A percentile compares a stretch with the other conserved stretches of the same genome.
Conservation (phyloP, 2,113 vertebrate species). For the Mastomys natalensis region DNA sequence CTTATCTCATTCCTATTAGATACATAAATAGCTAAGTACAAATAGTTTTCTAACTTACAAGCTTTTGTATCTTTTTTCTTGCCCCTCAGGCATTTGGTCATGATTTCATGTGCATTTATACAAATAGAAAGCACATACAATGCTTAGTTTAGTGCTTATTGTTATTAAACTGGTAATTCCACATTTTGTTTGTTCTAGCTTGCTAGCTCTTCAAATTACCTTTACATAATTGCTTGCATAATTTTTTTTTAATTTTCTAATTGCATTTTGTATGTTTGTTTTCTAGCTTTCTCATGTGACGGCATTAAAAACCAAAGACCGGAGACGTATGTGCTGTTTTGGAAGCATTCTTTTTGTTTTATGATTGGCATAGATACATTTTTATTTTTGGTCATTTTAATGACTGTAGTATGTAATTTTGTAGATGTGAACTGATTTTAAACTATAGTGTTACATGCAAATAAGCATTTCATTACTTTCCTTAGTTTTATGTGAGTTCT, state of each 20-base stretch:
- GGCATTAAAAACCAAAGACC: slow-evolving; percentile 91
- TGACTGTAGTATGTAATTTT: slow-evolving; percentile 21
- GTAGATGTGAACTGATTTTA: not conserved
- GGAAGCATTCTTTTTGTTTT: slow-evolving; percentile 43
- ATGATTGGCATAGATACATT: slow-evolving; percentile 12
- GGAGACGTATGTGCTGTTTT: slow-evolving; percentile 90
- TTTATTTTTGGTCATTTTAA: slow-evolving; percentile 11
- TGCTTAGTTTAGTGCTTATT: not conserved
- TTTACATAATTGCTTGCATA: slow-evolving; percentile 25
- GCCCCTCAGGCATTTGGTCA: not conserved
- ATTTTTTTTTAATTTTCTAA: slow-evolving; percentile 51
- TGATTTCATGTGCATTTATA: not conserved
- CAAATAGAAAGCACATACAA: not conserved
- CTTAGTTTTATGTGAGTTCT: slow-evolving; percentile 8
- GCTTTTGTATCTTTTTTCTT: slow-evolving; percentile 36
- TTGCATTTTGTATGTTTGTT: slow-evolving; percentile 59
- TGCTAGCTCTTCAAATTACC: slow-evolving; percentile 34
- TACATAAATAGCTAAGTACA: slow-evolving; percentile 19
- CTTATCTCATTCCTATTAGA: not conserved
- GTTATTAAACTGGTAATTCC: slow-evolving; percentile 27
- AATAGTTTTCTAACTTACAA: slow-evolving; percentile 21
- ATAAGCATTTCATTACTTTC: slow-evolving; percentile 9
- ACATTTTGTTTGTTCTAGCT: slow-evolving; percentile 22
- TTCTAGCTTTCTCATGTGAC: slow-evolving; percentile 92
- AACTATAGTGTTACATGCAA: not conserved